Evolutionary conservation across 2,888 invertebrate species (phyloP).

Genomic region (Stenotaenia linearis): DNA sequence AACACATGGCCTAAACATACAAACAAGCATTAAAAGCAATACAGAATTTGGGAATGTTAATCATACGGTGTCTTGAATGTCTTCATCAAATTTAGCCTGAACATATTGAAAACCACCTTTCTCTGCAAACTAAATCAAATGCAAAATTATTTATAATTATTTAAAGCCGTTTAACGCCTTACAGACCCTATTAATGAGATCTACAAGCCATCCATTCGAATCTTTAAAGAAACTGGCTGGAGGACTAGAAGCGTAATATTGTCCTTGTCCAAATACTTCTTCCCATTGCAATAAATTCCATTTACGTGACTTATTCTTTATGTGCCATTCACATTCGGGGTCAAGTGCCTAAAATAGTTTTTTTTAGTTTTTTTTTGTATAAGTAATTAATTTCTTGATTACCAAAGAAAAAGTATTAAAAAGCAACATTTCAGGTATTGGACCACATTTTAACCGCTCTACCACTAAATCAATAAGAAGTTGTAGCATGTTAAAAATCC

Average conservation of each 20-base stretch:
- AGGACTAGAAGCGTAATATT: constrained; percentile 42
- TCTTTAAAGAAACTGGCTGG: constrained; percentile 40
- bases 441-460: constrained; percentile 45
- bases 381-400: constrained; percentile 32
- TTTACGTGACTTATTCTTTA: constrained; percentile 45
- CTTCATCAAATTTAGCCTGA: constrained; percentile 44
- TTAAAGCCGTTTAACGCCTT: constrained; percentile 27
- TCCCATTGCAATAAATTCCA: constrained; percentile 42
- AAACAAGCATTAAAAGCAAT: constrained; percentile 16
- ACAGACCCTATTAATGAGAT: constrained; percentile 49
- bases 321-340: constrained; percentile 49
- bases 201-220: constrained; percentile 50
- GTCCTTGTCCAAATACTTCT: constrained; percentile 43
- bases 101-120: constrained; percentile 48
- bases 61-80: constrained; percentile 47
- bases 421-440: constrained; percentile 47
- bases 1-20: constrained; percentile 46
- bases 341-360: constrained; percentile 47
- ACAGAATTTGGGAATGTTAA: neutral
- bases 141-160: neutral
- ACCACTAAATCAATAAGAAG: constrained; percentile 49
- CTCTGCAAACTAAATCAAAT: constrained; percentile 46
- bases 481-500: constrained; percentile 51
- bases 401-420: constrained; percentile 46
- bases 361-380: neutral